Base-by-base conservation (phyloP, 2,888 invertebrate species). In the Hydrotaea cyrtoneurina region DNA sequence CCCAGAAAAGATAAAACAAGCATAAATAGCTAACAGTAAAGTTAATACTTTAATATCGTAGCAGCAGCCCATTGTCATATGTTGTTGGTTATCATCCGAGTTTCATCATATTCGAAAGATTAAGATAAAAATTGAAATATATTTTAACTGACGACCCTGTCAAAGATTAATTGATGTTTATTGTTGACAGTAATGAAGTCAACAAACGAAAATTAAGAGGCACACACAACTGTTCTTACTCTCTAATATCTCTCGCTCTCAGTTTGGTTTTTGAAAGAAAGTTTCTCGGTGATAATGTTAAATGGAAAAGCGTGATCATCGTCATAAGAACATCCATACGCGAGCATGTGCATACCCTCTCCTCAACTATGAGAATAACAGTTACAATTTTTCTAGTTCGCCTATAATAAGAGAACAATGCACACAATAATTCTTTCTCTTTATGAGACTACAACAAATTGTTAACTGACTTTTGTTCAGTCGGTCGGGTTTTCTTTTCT, bases 21-120 rank as follows among this genome's bases (percentile, higher is more conserved):
- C 46, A 69, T 69, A 69, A 46, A 46, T 46, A 39, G 31, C 43
- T 7, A 50, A n/a, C 1, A 19, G 66, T 66, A 43, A n/a, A 66
- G 55, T n/a, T 21, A 21, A 8, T 21, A 15, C 7, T 31, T 2
- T 7, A 7, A 7, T 7, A 26, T 59, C 26, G 15, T 23, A 10
- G 50, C 26, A 50, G 23, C 15, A 31, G 21, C 2, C n/a, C n/a
- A n/a, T 23, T 36, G 71, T 78, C 39, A 10, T 39, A 8, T 39
- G 39, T 3, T 10, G 13, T 39, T 13, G 36, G 36, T 39, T 39
- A 39, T 39, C 39, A 39, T 39, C 36, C 4, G 36, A 36, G 4
- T 36, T 78, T n/a, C 26, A 84, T 83, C 31, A 73, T 55, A 85
- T 79, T 69, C 53, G 66, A 57, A 64, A 78, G 72, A 84, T 78